A percentile compares a stretch with the other conserved stretches of the same genome.
These are phyloP conservation scores for Rhyacichthys aspro DNA, from an alignment of 2,797 vertebrate species.

Conservation along the genomic window DNA sequence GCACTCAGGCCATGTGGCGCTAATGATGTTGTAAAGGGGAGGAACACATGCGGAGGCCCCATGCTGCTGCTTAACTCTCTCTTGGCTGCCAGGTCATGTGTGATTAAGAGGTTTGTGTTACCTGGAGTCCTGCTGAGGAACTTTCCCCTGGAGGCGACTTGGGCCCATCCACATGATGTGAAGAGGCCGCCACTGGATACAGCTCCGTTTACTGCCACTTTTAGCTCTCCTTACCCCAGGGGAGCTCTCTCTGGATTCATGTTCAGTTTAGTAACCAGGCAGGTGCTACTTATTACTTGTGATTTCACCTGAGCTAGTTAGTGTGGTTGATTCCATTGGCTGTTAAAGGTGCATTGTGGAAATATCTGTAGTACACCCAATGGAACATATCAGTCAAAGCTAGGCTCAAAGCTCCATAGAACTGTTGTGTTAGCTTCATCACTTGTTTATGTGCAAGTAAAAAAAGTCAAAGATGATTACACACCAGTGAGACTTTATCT, in stretches of 20 bases:
- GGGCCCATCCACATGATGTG: slow-evolving; percentile 73
- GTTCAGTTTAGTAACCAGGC: slow-evolving; percentile 64
- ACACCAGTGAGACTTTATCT: no score
- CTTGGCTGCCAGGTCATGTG: slow-evolving; percentile 84
- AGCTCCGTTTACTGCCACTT: slow-evolving; percentile 63
- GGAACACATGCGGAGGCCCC: slow-evolving; percentile 73
- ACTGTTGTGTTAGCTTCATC: no score
- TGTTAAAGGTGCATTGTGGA: no score
- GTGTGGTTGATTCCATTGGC: no score
- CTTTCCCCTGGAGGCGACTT: slow-evolving; percentile 67
- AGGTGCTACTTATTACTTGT: slow-evolving; percentile 21
- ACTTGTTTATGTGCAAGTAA: no score
- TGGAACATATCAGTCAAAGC: no score
- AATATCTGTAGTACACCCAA: no score
- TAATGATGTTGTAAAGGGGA: slow-evolving; percentile 71
- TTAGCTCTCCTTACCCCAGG: slow-evolving; percentile 62
- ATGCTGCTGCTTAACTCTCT: slow-evolving; percentile 79
- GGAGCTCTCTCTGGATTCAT: slow-evolving; percentile 55
- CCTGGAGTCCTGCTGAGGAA: slow-evolving; percentile 83
- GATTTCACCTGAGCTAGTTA: no score
- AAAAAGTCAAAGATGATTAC: no score
- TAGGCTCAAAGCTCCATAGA: no score
- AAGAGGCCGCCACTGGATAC: slow-evolving; percentile 62
- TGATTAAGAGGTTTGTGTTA: slow-evolving; percentile 87
- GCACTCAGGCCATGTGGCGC: slow-evolving; percentile 66